Evolutionary conservation across 2,113 vertebrate species (phyloP).

Genomic region (Laticauda colubrina): DNA sequence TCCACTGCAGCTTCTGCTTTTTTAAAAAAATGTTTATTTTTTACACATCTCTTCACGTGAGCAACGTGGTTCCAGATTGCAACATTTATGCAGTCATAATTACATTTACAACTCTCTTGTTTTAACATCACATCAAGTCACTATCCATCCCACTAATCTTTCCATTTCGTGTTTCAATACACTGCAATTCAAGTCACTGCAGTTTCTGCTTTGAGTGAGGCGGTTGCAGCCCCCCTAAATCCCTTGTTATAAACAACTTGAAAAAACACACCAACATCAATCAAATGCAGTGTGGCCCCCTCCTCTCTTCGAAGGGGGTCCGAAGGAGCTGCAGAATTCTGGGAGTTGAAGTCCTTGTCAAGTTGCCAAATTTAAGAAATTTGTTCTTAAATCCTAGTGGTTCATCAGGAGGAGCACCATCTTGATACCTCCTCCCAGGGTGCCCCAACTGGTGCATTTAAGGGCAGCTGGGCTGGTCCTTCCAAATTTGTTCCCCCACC

Average conservation of each 20-base stretch:
- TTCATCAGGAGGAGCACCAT: not conserved
- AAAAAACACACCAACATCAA: not conserved
- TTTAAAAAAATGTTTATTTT: no score
- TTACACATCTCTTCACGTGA: no score
- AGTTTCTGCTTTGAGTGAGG: not conserved
- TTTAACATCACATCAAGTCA: no score
- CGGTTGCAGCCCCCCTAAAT: rapidly evolving
- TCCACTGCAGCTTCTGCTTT: no score
- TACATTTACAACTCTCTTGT: no score
- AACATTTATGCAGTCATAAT: no score
- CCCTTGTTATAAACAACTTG: not conserved
- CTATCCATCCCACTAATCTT: no score
- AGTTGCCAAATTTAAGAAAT: not conserved
- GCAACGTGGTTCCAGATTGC: no score
- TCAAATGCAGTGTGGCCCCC: not conserved
- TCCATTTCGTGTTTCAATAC: no score
- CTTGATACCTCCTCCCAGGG: not conserved
- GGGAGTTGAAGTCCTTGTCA: not conserved
- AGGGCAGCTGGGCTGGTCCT: not conserved
- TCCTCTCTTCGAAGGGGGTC: not conserved
- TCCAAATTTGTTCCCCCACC: not conserved
- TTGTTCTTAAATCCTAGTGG: not conserved
- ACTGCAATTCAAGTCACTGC: no score
- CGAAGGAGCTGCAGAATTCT: not conserved
- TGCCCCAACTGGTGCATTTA: not conserved